Evolutionary conservation across 2,888 invertebrate species (phyloP).

Genomic region (Amblyjoppa proteus): DNA sequence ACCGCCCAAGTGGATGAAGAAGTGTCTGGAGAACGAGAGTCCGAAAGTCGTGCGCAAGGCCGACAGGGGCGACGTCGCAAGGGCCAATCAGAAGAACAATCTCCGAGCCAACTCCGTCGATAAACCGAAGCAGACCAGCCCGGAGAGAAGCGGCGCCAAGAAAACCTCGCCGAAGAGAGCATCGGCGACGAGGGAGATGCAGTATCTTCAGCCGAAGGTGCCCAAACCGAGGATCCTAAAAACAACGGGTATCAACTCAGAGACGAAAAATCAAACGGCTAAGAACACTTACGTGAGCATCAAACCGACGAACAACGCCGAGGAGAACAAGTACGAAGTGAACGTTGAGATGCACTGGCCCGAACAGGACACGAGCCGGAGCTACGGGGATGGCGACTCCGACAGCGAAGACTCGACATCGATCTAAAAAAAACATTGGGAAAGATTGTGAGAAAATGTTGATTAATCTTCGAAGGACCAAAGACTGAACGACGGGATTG

Average conservation of each 20-base stretch:
- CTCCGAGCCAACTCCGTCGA: slow-evolving; percentile 45
- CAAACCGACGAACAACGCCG: slow-evolving; percentile 73
- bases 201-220: slow-evolving; percentile 67
- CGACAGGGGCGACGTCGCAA: slow-evolving; percentile 53
- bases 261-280: slow-evolving; percentile 55
- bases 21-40: slow-evolving; percentile 76
- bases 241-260: slow-evolving; percentile 55
- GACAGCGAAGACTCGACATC: slow-evolving; percentile 82
- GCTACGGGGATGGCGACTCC: slow-evolving; percentile 75
- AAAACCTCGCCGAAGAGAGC: slow-evolving; percentile 74
- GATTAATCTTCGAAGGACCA: neutral
- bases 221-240: slow-evolving; percentile 52
- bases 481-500: slow-evolving; percentile 10
- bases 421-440: slow-evolving; percentile 72
- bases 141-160: slow-evolving; percentile 69
- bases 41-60: slow-evolving; percentile 67
- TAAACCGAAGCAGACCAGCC: slow-evolving; percentile 55
- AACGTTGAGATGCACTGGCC: slow-evolving; percentile 74
- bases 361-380: slow-evolving; percentile 67
- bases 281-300: slow-evolving; percentile 77
- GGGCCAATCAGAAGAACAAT: slow-evolving; percentile 62
- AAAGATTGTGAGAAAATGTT: neutral
- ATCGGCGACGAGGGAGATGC: slow-evolving; percentile 65
- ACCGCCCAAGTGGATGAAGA: slow-evolving; percentile 81
- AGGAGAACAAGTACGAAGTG: slow-evolving; percentile 76